Percentiles rank a stretch among this genome's conserved stretches.
Conservation (phyloP, 2,888 invertebrate species). For the Dione vanillae region DNA sequence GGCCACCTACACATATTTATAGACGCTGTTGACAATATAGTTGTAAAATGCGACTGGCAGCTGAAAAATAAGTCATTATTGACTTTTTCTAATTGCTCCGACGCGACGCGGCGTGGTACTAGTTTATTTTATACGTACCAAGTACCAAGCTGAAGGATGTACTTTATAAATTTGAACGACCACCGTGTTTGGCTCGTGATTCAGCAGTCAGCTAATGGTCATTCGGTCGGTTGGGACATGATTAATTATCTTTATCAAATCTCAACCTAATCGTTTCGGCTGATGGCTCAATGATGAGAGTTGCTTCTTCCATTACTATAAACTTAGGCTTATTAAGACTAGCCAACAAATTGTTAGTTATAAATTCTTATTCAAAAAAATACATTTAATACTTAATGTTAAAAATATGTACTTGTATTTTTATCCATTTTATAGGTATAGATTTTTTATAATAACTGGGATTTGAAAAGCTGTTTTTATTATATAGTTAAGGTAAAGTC, state of each 20-base stretch:
- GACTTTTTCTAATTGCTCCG: slow-evolving; percentile 13
- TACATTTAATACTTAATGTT: too few species aligned
- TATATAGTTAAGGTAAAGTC: too few species aligned
- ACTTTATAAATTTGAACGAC: slow-evolving; percentile 54
- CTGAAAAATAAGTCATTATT: slow-evolving; percentile 38
- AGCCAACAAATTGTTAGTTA: not conserved
- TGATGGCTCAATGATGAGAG: slow-evolving; percentile 80
- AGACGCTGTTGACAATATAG: slow-evolving; percentile 50
- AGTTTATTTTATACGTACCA: slow-evolving; percentile 17
- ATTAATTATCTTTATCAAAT: slow-evolving; percentile 79
- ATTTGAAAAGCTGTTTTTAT: too few species aligned
- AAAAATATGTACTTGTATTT: too few species aligned
- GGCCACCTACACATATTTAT: slow-evolving; percentile 62
- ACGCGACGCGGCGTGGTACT: slow-evolving; percentile 8
- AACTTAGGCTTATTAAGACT: slow-evolving; percentile 33
- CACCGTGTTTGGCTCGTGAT: slow-evolving; percentile 67
- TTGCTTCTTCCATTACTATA: slow-evolving; percentile 49
- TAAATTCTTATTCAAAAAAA: not conserved
- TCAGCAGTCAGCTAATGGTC: slow-evolving; percentile 79
- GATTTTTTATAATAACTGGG: too few species aligned
- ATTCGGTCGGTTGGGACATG: slow-evolving; percentile 67
- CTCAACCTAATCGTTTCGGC: slow-evolving; percentile 57
- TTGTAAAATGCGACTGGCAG: slow-evolving; percentile 43
- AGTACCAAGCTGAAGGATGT: slow-evolving; percentile 33
- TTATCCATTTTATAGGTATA: too few species aligned